Base-by-base conservation (phyloP, 2,888 invertebrate species). In the Stenurella melanura region DNA sequence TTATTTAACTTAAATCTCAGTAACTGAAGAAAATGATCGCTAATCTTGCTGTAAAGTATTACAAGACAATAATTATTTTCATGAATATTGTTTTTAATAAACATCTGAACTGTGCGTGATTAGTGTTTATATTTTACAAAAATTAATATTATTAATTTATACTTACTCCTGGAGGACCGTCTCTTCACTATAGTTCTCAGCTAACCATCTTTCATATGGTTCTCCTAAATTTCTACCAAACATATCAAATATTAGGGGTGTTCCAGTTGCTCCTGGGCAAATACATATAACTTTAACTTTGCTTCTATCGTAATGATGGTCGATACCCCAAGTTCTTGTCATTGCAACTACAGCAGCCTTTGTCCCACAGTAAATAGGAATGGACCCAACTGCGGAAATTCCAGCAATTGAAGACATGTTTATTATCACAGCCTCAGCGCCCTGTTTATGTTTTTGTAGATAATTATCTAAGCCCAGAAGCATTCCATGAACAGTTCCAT, bases 221-320 rank as follows among this genome's bases (percentile, higher is more conserved):
- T 18, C 50, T 30, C 77, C 73, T 7, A 82, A 72, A 74, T 63
- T 78, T 60, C 66, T 72, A 17, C 76, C 74, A 12, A 17, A 15
- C 34, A 76, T 64, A 21, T 81, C 79, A 5, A 72, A 78, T 67
- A 87, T 82, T 70, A 90, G 74, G 15, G 79, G 87, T 0, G 91
- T 91, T 57, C 89, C 85, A 0, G 91, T 92, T 64, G 90, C 90
- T 1, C 91, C 91, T 5, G 91, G 92, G 80, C 91, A 92, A 54
- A 92, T 85, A 0, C 89, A 90, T 5, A 92, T 85, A 5, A 91
- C 90, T 77, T 90, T 88, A 0, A 92, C 90, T 5, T 91, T 91
- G 38, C 88, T 90, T 71, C 87, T 87, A 1, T 89, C 86, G 77
- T 82, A 91, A 21, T 78, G 78, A 10, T 58, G 18, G n/a, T 60